Evolutionary conservation across 2,113 vertebrate species (phyloP).

Genomic region (Fulmarus glacialis): DNA sequence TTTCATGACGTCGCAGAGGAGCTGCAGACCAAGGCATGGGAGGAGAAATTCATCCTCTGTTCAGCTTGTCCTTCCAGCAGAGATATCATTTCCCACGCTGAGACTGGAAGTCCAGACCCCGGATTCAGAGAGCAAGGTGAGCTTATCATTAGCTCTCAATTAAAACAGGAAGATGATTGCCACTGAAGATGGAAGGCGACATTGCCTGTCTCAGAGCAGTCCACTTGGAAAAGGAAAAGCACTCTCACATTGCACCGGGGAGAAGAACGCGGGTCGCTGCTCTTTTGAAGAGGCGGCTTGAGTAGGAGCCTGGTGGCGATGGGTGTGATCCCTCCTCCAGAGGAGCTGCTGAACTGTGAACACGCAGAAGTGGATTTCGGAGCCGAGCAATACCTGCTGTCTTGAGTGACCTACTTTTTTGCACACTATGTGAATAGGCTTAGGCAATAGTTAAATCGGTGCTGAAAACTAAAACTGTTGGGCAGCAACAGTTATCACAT

Average conservation of each 20-base stretch:
- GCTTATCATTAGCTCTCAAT: background rate
- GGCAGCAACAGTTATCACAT: background rate
- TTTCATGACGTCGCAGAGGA: background rate
- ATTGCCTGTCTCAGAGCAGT: background rate
- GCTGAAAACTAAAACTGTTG: background rate
- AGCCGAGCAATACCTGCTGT: background rate
- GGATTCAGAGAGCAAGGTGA: background rate
- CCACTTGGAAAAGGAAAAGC: background rate
- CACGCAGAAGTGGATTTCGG: background rate
- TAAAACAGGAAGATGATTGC: background rate
- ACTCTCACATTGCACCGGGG: rapidly evolving
- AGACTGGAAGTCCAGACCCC: background rate
- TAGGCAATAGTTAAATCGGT: background rate
- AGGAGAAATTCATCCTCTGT: background rate
- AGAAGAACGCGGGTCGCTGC: background rate
- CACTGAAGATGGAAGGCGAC: background rate
- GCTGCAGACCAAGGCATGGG: background rate
- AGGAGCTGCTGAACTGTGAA: slow-evolving; percentile 10
- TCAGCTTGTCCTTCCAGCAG: background rate
- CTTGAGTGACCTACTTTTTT: slow-evolving; percentile 34
- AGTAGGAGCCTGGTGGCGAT: background rate
- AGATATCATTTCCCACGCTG: background rate
- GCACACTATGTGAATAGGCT: background rate
- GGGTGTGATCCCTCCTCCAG: background rate
- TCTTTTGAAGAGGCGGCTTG: background rate